These are phyloP conservation scores for Calosoma granatense DNA, from an alignment of 1,140 invertebrate species.

Conservation along the genomic window DNA sequence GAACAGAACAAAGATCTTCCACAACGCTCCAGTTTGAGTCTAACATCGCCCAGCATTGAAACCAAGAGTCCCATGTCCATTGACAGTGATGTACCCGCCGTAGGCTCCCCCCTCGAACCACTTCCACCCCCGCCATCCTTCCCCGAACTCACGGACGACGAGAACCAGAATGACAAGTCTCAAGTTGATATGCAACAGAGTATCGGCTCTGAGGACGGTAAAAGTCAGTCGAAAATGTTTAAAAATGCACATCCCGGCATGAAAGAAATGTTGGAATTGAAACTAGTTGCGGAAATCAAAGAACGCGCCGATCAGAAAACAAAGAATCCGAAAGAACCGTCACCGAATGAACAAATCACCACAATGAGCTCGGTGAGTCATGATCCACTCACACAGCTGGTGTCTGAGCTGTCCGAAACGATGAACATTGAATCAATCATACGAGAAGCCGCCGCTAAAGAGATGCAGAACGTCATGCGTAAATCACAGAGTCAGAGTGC, in stretches of 20 bases:
- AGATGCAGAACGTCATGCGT: slow-evolving; percentile 15
- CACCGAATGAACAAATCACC: slow-evolving; percentile 27
- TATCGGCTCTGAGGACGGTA: slow-evolving; percentile 23
- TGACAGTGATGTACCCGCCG: slow-evolving; percentile 31
- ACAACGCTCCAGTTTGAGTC: slow-evolving; percentile 29
- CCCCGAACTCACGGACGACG: slow-evolving; percentile 11
- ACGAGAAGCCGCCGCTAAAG: slow-evolving; percentile 25
- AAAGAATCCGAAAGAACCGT: slow-evolving; percentile 40
- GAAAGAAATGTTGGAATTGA: slow-evolving; percentile 72
- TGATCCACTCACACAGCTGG: slow-evolving; percentile 66
- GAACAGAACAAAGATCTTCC: slow-evolving; percentile 31
- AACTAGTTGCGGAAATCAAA: slow-evolving; percentile 72
- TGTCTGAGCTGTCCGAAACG: slow-evolving; percentile 59
- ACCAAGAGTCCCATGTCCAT: slow-evolving; percentile 34
- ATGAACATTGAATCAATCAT: slow-evolving; percentile 40
- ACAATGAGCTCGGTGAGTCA: slow-evolving; percentile 34
- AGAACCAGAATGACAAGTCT: background rate
- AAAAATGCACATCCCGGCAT: slow-evolving; percentile 36
- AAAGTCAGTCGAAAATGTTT: slow-evolving; percentile 29
- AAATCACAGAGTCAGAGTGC: slow-evolving; percentile 1
- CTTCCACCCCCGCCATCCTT: slow-evolving; percentile 21
- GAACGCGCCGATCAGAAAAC: slow-evolving; percentile 57
- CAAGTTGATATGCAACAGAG: slow-evolving; percentile 11
- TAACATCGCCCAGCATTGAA: slow-evolving; percentile 34
- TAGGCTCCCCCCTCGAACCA: slow-evolving; percentile 28